These are phyloP conservation scores for Dolichallabes microphthalmus DNA, from an alignment of 2,113 vertebrate genomes.

Conservation along the genomic window DNA sequence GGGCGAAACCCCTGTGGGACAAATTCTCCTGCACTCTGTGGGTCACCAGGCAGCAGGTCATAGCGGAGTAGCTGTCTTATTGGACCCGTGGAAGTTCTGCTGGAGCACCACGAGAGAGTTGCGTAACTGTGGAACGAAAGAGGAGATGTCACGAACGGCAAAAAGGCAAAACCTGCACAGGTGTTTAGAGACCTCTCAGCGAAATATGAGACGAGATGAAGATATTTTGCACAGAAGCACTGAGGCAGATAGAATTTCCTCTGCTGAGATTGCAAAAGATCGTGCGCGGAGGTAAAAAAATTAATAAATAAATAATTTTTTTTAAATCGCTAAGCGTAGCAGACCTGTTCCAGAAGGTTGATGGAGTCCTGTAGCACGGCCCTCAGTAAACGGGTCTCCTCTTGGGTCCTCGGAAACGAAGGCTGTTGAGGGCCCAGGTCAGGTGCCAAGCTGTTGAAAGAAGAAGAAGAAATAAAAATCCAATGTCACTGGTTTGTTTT, in stretches of 20 bases:
- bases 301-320: too few relatives aligned
- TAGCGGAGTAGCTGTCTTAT: conserved; percentile 67
- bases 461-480: too few relatives aligned
- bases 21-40: neutral
- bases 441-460: conserved; percentile 54
- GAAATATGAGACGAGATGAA: neutral
- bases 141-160: conserved; percentile 36
- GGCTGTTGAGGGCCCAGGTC: conserved; percentile 57
- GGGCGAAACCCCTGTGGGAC: conserved; percentile 45
- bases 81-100: conserved; percentile 83
- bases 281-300: neutral
- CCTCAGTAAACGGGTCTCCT: conserved; percentile 73
- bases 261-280: neutral
- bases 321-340: neutral
- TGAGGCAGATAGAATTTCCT: neutral
- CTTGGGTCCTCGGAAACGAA: conserved; percentile 47
- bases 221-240: neutral
- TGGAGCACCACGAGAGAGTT: conserved; percentile 86
- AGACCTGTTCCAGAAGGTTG: conserved; percentile 87
- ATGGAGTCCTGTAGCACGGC: conserved; percentile 90
- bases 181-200: neutral
- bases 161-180: neutral
- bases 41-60: conserved; percentile 51
- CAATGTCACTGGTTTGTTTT: too few relatives aligned
- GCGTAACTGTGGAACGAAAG: conserved; percentile 77